phyloP scores from a whole-genome alignment of 2,113 vertebrate species.

The Numenius arquata region DNA sequence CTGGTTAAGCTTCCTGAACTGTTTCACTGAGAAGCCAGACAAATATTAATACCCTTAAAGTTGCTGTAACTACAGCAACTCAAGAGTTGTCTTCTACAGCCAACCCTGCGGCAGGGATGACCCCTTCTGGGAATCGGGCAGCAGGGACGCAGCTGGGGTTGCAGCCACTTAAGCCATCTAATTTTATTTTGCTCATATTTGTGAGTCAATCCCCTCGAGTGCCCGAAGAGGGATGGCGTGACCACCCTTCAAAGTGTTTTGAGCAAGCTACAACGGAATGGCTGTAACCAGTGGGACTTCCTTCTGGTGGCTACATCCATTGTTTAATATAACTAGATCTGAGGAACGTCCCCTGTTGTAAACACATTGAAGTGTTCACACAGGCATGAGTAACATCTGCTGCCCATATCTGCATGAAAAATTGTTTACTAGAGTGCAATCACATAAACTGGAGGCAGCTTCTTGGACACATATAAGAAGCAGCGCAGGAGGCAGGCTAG shows the following conservation, averaged over 20 bases:
- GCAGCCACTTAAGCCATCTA: slow-evolving; percentile 27
- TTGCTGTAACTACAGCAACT: neutral
- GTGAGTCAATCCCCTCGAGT: slow-evolving; percentile 10
- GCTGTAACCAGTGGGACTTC: neutral
- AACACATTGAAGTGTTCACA: slow-evolving; percentile 34
- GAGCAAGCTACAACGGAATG: neutral
- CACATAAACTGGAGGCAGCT: slow-evolving; percentile 28
- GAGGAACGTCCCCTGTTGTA: slow-evolving; percentile 4
- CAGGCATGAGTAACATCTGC: slow-evolving; percentile 60
- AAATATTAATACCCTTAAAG: neutral
- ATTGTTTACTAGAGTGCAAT: slow-evolving; percentile 52
- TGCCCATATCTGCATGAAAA: slow-evolving; percentile 52
- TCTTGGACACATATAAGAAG: neutral
- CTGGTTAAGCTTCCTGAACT: neutral
- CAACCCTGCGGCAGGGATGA: neutral
- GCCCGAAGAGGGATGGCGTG: neutral
- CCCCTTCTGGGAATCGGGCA: neutral
- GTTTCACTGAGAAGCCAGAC: neutral
- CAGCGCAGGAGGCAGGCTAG: neutral
- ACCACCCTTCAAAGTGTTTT: slow-evolving; percentile 13
- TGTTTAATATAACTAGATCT: neutral
- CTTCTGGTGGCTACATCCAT: neutral
- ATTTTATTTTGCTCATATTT: slow-evolving; percentile 45
- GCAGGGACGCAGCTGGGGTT: slow-evolving; percentile 29
- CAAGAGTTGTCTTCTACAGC: neutral